A percentile compares a stretch with the other conserved stretches of the same genome.
phyloP scores from a whole-genome alignment of 1,140 invertebrate genomes.

The Cydia pomonella region DNA sequence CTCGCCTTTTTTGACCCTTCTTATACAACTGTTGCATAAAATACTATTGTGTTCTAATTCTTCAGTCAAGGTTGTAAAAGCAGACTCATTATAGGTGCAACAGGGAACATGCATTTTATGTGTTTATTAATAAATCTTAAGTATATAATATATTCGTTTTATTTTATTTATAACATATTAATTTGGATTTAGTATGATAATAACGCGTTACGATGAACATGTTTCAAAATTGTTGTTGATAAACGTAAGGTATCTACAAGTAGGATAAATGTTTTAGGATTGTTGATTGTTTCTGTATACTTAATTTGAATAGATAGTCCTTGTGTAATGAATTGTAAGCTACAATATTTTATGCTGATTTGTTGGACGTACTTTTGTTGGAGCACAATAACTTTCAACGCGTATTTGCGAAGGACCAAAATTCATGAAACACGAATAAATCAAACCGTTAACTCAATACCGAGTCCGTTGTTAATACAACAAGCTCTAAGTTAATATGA shows the following conservation, averaged over 20 bases:
- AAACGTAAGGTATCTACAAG: too few species aligned
- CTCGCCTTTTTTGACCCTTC: too few species aligned
- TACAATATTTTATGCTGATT: constrained; percentile 10
- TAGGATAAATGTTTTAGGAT: background rate
- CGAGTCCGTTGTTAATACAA: background rate
- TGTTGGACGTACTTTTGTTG: constrained; percentile 8
- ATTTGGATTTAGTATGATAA: too few species aligned
- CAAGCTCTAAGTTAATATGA: background rate
- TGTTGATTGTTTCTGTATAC: constrained; percentile 3
- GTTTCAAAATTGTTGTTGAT: background rate
- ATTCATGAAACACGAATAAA: constrained; percentile 4
- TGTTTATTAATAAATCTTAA: too few species aligned
- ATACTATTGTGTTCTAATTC: too few species aligned
- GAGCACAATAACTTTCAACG: constrained; percentile 7
- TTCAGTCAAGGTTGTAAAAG: too few species aligned
- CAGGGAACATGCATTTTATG: too few species aligned
- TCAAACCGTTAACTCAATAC: constrained; percentile 17
- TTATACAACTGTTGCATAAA: too few species aligned
- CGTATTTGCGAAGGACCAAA: constrained; percentile 14
- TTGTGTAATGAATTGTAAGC: constrained; percentile 6
- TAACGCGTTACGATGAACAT: background rate
- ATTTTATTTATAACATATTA: too few species aligned
- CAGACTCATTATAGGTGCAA: too few species aligned
- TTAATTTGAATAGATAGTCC: background rate
- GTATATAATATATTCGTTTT: too few species aligned